These are phyloP conservation scores for Neelides sp. DNA, from an alignment of 1,140 invertebrate genomes.

Conservation along the genomic window DNA sequence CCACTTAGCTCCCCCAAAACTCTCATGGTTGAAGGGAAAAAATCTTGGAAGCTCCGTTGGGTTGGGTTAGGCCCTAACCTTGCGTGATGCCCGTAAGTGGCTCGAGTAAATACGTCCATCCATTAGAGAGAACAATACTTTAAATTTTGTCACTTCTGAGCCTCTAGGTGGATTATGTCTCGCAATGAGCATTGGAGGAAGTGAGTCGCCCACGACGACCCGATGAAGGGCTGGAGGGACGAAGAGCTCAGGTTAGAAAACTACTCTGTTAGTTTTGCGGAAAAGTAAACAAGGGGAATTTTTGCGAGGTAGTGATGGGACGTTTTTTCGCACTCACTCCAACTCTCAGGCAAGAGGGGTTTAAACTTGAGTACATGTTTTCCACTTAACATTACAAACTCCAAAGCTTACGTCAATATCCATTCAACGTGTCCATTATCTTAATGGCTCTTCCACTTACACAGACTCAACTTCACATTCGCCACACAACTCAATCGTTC, in stretches of 20 bases:
- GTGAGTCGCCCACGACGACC: not conserved
- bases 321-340: constrained; percentile 13
- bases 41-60: no score
- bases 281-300: not conserved
- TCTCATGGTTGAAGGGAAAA: no score
- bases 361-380: constrained; percentile 21
- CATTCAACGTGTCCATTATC: constrained; percentile 22
- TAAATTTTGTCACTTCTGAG: no score
- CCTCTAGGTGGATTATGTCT: no score
- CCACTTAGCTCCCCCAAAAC: no score
- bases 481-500: constrained; percentile 4
- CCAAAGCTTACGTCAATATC: constrained; percentile 24
- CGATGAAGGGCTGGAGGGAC: not conserved
- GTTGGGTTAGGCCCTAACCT: no score
- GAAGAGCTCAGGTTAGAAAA: not conserved
- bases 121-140: no score
- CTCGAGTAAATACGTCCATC: no score
- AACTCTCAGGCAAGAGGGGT: not conserved
- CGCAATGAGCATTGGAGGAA: not conserved
- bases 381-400: constrained; percentile 24
- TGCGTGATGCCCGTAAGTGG: no score
- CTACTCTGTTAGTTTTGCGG: not conserved
- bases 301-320: not conserved
- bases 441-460: constrained; percentile 28
- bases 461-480: constrained; percentile 16